Evolutionary conservation across 1,140 invertebrate genomes (phyloP).

Genomic region (Eumaeus atala): DNA sequence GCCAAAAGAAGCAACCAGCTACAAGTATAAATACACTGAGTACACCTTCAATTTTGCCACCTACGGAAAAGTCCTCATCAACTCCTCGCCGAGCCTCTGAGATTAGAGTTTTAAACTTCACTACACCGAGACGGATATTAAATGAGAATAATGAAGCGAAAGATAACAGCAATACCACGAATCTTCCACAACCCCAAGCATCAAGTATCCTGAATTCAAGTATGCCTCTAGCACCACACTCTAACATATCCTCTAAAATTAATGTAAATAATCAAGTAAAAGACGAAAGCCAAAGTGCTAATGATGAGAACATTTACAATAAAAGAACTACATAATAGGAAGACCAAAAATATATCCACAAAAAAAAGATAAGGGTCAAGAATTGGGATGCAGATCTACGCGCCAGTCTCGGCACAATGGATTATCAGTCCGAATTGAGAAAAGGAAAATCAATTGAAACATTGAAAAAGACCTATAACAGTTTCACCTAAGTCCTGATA

Average conservation of each 20-base stretch:
- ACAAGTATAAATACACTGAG: conserved; percentile 29
- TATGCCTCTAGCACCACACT: background rate
- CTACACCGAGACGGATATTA: conserved; percentile 56
- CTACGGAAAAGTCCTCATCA: conserved; percentile 53
- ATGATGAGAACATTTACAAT: conserved; percentile 14
- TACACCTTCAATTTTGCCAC: conserved; percentile 48
- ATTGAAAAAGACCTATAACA: background rate
- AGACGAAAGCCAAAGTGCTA: conserved; percentile 15
- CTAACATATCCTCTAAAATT: background rate
- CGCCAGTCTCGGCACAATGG: conserved; percentile 25
- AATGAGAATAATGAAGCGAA: conserved; percentile 46
- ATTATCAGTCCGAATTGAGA: conserved; percentile 14
- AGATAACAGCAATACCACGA: conserved; percentile 20
- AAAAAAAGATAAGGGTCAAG: conserved; percentile 33
- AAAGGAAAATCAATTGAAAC: background rate
- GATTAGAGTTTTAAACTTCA: conserved; percentile 60
- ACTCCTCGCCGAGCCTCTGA: conserved; percentile 60
- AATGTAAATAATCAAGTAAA: conserved; percentile 20
- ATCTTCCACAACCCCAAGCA: background rate
- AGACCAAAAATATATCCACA: conserved; percentile 11
- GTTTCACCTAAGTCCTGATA: background rate
- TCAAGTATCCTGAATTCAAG: background rate
- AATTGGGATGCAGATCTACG: conserved; percentile 61
- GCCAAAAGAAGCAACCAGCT: conserved; percentile 43
- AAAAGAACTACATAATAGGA: background rate